These are phyloP conservation scores for Tetropium fuscum DNA, from an alignment of 2,888 invertebrate species.

Conservation along the genomic window DNA sequence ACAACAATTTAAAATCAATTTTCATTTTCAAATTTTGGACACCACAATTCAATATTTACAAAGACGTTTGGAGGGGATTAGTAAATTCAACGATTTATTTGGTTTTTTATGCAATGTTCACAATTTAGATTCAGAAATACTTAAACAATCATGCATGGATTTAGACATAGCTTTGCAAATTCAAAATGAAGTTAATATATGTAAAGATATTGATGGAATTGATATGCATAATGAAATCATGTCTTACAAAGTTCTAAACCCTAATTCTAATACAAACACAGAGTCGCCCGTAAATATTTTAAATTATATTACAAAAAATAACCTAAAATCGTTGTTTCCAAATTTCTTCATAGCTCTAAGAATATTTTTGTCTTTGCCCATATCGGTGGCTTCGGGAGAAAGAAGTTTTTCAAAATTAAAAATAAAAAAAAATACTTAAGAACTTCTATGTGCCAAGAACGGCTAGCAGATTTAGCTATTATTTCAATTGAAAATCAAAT, in stretches of 20 bases:
- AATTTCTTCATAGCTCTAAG: constrained; percentile 4
- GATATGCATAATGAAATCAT: constrained; percentile 7
- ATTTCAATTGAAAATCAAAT: constrained; percentile 2
- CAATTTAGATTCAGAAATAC: background rate
- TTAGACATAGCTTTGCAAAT: background rate
- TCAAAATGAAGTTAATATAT: background rate
- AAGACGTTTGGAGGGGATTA: background rate
- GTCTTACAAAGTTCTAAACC: constrained; percentile 18
- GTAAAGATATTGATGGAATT: background rate
- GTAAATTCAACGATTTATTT: background rate
- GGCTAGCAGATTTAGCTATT: constrained; percentile 2
- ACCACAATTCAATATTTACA: background rate
- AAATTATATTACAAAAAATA: constrained; percentile 14
- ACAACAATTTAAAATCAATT: background rate
- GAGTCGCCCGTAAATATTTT: constrained; percentile 14
- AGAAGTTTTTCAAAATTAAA: background rate
- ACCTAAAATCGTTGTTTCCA: background rate
- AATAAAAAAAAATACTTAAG: background rate
- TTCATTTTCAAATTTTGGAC: background rate
- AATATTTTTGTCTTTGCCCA: constrained; percentile 1
- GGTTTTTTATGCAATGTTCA: too few relatives aligned
- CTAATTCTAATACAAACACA: constrained; percentile 1
- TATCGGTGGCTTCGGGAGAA: constrained; percentile 1
- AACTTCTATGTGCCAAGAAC: background rate
- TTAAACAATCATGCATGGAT: background rate